Evolutionary conservation across 2,113 vertebrate genomes (phyloP).

Genomic region (Diadophis punctatus): DNA sequence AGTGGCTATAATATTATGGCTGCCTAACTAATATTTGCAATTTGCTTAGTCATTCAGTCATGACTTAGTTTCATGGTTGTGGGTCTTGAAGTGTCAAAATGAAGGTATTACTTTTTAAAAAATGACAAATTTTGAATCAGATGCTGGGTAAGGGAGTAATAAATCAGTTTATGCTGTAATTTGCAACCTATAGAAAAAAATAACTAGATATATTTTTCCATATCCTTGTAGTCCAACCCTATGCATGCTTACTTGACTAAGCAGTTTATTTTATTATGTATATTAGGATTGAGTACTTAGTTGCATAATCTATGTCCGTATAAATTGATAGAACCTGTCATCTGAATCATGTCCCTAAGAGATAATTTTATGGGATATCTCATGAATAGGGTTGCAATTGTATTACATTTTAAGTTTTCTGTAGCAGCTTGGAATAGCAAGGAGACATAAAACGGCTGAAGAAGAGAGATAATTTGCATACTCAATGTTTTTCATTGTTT

Average conservation of each 20-base stretch:
- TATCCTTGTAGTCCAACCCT: background rate
- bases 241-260: background rate
- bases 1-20: background rate
- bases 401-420: background rate
- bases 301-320: background rate
- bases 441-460: background rate
- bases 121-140: constrained; percentile 16
- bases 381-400: background rate
- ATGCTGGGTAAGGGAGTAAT: background rate
- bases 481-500: background rate
- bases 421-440: background rate
- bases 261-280: background rate
- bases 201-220: constrained; percentile 9
- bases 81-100: constrained; percentile 20
- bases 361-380: background rate
- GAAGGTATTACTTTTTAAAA: constrained; percentile 23
- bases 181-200: background rate
- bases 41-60: constrained; percentile 33
- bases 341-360: background rate
- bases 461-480: background rate
- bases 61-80: constrained; percentile 10
- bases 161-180: background rate
- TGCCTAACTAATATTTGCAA: constrained; percentile 14
- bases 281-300: background rate
- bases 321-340: background rate